Conservation (phyloP, 2,797 vertebrate species). For the Enteromius radiatus region DNA sequence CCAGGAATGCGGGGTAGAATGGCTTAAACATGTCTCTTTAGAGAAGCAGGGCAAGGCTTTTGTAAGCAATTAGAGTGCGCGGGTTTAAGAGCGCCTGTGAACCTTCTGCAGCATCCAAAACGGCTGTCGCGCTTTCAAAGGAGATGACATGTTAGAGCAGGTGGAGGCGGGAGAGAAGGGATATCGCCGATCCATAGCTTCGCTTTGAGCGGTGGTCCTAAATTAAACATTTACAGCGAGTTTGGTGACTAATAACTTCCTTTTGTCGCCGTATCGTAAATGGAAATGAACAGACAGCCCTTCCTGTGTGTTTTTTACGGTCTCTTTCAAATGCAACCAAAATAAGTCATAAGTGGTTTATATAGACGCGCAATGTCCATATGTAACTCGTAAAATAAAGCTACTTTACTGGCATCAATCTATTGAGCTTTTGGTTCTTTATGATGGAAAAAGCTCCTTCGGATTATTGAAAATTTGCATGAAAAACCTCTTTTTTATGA, state of each 20-base stretch:
- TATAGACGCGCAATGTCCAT: conserved; percentile 1
- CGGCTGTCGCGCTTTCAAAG: not conserved
- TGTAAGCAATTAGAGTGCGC: conserved; percentile 7
- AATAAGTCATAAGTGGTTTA: conserved; percentile 48
- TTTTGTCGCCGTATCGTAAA: not conserved
- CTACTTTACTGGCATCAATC: not conserved
- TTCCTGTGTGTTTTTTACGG: conserved; percentile 44
- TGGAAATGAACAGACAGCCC: conserved; percentile 30
- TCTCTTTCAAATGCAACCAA: conserved; percentile 15
- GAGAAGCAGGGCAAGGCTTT: conserved; percentile 64
- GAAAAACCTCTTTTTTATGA: not conserved
- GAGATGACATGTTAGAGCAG: conserved; percentile 10
- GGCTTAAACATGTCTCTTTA: conserved; percentile 77
- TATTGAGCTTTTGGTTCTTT: not conserved
- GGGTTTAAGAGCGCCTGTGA: conserved; percentile 8
- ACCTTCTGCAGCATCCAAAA: conserved; percentile 7
- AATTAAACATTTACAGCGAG: conserved; percentile 23
- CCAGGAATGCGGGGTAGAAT: conserved; percentile 74
- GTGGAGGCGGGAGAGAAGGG: conserved; percentile 16
- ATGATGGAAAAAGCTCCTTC: not conserved
- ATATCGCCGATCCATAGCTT: not conserved
- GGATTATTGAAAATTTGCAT: not conserved
- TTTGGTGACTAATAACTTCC: conserved; percentile 30
- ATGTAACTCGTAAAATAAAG: not conserved
- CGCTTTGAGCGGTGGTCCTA: not conserved